These are phyloP conservation scores for Pseudomyrmex sp. DNA, from an alignment of 1,140 invertebrate species.

Conservation along the genomic window DNA sequence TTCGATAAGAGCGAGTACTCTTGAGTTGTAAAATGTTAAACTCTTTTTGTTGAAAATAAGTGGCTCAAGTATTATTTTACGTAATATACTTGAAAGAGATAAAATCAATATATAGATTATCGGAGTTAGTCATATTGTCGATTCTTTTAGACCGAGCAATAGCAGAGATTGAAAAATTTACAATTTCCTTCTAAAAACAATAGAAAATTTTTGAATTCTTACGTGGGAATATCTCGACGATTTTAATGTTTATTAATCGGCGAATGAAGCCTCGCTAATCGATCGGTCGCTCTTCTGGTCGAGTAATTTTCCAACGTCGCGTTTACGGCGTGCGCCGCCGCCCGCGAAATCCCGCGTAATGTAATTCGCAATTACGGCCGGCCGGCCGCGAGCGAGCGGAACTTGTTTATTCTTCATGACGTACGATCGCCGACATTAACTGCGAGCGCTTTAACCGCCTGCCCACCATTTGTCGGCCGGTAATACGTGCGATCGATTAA, in stretches of 20 bases:
- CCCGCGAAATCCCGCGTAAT: conserved; percentile 23
- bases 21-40: not conserved
- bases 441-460: conserved; percentile 64
- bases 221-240: not conserved
- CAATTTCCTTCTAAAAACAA: not conserved
- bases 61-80: conserved; percentile 21
- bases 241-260: not conserved
- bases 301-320: conserved; percentile 22
- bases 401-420: conserved; percentile 74
- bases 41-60: not conserved
- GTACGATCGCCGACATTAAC: conserved; percentile 70
- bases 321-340: conserved; percentile 1
- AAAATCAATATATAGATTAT: not conserved
- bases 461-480: conserved; percentile 72
- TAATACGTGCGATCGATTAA: conserved; percentile 75
- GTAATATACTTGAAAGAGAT: conserved; percentile 1
- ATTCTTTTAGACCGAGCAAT: not conserved
- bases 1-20: not conserved
- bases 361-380: conserved; percentile 55
- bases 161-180: not conserved
- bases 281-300: not conserved
- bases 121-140: not conserved
- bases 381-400: conserved; percentile 55
- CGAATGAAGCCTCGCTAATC: not conserved
- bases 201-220: not conserved